Percentiles rank a stretch among this genome's conserved stretches.
These are phyloP conservation scores for Crotophaga sulcirostris DNA, from an alignment of 2,113 vertebrate species.

Conservation along the genomic window DNA sequence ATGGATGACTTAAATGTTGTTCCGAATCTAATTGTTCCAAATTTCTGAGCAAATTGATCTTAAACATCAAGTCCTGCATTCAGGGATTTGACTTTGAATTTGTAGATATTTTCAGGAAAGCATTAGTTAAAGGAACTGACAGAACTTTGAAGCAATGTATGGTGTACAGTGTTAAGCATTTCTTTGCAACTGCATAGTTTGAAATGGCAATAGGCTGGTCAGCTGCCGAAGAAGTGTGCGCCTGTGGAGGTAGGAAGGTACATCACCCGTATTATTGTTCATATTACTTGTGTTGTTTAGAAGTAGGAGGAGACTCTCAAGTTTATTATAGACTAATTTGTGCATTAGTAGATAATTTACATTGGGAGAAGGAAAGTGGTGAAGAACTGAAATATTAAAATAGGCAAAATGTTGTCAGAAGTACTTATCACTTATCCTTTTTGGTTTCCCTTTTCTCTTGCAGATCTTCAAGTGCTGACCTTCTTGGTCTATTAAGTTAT, in stretches of 20 bases:
- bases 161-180: background rate
- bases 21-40: background rate
- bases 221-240: background rate
- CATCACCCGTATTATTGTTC: background rate
- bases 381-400: background rate
- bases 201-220: background rate
- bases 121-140: background rate
- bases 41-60: background rate
- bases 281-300: accelerated
- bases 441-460: background rate
- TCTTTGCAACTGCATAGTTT: background rate
- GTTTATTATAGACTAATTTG: background rate
- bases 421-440: background rate
- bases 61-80: background rate
- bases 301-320: background rate
- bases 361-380: background rate
- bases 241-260: background rate
- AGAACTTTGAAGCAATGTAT: background rate
- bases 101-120: background rate
- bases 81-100: background rate
- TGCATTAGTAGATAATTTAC: background rate
- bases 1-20: background rate
- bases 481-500: constrained; percentile 80
- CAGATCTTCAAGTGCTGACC: constrained; percentile 75
- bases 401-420: background rate